Conservation (phyloP, 2,888 invertebrate genomes). For the Acanthosepion pharaonis region DNA sequence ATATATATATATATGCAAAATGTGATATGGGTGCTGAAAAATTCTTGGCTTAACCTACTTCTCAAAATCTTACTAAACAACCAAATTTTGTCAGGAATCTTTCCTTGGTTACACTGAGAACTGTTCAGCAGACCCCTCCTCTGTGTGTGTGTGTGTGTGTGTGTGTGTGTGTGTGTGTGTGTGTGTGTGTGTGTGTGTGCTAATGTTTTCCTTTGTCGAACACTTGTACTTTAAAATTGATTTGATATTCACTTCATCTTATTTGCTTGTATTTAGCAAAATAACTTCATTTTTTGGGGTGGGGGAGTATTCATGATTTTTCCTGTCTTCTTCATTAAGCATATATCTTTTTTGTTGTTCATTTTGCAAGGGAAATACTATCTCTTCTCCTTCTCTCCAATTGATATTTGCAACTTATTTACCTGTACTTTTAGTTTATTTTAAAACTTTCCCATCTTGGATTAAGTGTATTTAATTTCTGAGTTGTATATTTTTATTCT, state of each 20-base stretch:
- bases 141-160: too few relatives aligned
- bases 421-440: background rate
- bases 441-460: background rate
- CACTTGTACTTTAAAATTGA: background rate
- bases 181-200: background rate
- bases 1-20: too few relatives aligned
- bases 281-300: background rate
- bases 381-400: background rate
- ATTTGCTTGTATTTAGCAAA: background rate
- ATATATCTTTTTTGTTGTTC: background rate
- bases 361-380: background rate
- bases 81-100: too few relatives aligned
- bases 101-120: too few relatives aligned
- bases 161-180: background rate
- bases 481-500: background rate
- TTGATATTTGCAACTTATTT: slow-evolving; percentile 6
- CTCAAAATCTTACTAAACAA: too few relatives aligned
- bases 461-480: background rate
- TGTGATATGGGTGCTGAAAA: too few relatives aligned
- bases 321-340: background rate
- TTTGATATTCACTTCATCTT: slow-evolving; percentile 6
- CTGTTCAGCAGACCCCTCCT: too few relatives aligned
- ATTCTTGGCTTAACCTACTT: too few relatives aligned
- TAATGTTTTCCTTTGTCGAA: background rate
- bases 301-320: background rate